Base-by-base conservation (phyloP, 1,140 invertebrate genomes). In the Drosophila auraria region DNA sequence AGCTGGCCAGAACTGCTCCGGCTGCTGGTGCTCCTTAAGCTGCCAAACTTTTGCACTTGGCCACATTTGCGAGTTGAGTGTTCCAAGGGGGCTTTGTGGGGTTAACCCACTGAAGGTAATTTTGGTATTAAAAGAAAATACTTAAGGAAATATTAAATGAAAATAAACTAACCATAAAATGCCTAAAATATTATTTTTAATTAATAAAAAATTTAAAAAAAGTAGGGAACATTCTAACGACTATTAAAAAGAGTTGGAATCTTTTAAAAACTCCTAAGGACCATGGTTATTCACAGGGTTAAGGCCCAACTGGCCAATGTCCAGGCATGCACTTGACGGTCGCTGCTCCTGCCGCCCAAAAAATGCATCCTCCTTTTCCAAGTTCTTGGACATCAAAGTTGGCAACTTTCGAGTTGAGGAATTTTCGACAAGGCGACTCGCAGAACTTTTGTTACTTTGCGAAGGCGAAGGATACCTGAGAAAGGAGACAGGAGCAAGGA, bases 341-440 rank as follows among this genome's bases (percentile, higher is more conserved):
- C 59, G 70, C 25, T 36, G 27, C n/a, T 33, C 50, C 53, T 53
- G 30, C 44, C 45, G 40, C 45, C 54, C 12, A 12, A n/a, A 53
- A 45, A 50, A 59, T 61, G 69, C 73, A 75, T 54, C 74, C 74
- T 78, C 42, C 57, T 54, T 59, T 38, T 33, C 17, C 20, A 66
- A 58, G 72, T 66, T 70, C 83, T 56, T 78, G 78, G 75, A 82
- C 86, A 90, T 89, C 84, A 89, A 89, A 89, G 86, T 89, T 89
- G 74, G 36, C 86, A 89, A 89, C 78, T 90, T 90, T 90, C 79
- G 74, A 89, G 82, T 90, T 90, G 82, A 90, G 82, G 87, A 90
- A 90, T 90, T 89, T 90, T 90, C 87, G 87, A 91, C 86, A 91
- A 91, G 86, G 66, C 79, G 76, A 71, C 87, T 87, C 69, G 72